Evolutionary conservation across 2,113 vertebrate species (phyloP), one percentile per base, ranked within the genome.

Genomic region (Macheiramphus alcinus): DNA sequence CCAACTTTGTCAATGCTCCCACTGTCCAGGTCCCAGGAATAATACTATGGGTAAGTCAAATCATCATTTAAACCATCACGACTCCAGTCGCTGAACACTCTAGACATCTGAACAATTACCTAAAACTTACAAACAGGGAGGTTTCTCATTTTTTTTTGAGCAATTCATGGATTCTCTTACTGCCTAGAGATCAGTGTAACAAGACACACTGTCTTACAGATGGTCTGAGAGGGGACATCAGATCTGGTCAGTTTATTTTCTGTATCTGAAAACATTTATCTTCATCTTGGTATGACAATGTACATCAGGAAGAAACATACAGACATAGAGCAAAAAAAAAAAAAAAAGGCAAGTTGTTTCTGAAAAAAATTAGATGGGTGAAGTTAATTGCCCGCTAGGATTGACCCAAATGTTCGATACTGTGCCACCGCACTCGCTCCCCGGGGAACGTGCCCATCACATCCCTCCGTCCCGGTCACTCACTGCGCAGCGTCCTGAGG

Each of bases 341-440:
- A 27, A 7, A 26, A 27, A 63, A 13, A 47, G 36, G 32, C 32
- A 13, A 45, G 32, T 12, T 38, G 7, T 22, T 12, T 19, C 48
- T n/a, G 42, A 50, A 6, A 12, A 21, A 3, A 4, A 6, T 14
- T 2, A 11, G 12, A 32, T 1, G 16, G 56, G 13, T 48, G 45
- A 34, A 22, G n/a, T 16, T 6, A 10, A 19, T 16, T 36, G 9
- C 22, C 15, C 65, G 5, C 45, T 2, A 8, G 59, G 22, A 42
- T 8, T 22, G 36, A 43, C 29, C 58, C 5, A 29, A 40, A 50
- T 3, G 16, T 25, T 48, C 12, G 1, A 32, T 9, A 7, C 15
- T 14, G 4, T 15, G 42, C 21, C 32, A n/a, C 34, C 0, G 0
- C 48, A 15, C 21, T 5, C 2, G 0, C 45, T 55, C 63, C 56